Percentiles rank a stretch among this genome's conserved stretches.
These are phyloP conservation scores for Tupaia tana DNA, from an alignment of 2,113 vertebrate genomes.

Conservation along the genomic window DNA sequence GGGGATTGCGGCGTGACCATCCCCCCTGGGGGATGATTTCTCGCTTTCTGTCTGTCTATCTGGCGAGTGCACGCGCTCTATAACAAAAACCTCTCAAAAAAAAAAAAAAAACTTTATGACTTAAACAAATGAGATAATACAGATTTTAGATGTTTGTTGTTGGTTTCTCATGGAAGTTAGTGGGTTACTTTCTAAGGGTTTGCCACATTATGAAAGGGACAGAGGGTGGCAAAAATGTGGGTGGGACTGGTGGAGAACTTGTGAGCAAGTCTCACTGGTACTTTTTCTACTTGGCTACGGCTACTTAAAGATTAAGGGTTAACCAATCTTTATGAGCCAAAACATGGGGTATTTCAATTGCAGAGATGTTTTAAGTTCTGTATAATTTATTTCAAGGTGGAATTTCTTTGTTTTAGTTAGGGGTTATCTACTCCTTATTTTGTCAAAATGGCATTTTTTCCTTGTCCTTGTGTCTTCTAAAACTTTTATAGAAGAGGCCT, in stretches of 20 bases:
- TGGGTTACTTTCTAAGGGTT: background rate
- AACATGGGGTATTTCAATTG: background rate
- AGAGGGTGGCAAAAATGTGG: background rate
- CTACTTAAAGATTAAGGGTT: background rate
- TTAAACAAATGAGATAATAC: background rate
- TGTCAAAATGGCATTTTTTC: background rate
- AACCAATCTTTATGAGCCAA: background rate
- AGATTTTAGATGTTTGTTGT: background rate
- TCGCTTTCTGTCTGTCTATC: no score
- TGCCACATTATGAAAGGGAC: background rate
- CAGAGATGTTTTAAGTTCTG: slow-evolving; percentile 30
- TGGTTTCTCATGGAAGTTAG: slow-evolving; percentile 26
- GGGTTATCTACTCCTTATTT: background rate
- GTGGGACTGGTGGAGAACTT: background rate
- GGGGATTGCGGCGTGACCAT: no score
- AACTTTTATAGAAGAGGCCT: slow-evolving; percentile 13
- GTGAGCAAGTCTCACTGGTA: background rate
- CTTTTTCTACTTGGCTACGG: background rate
- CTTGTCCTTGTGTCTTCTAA: background rate
- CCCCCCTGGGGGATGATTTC: no score
- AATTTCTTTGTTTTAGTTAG: slow-evolving; percentile 46
- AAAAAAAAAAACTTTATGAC: background rate
- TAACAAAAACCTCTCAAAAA: no score
- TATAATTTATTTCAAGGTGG: background rate
- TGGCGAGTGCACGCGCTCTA: no score